Percentiles rank a stretch among this genome's conserved stretches.
phyloP scores from a whole-genome alignment of 2,113 vertebrate genomes.

The Melozone crissalis region DNA sequence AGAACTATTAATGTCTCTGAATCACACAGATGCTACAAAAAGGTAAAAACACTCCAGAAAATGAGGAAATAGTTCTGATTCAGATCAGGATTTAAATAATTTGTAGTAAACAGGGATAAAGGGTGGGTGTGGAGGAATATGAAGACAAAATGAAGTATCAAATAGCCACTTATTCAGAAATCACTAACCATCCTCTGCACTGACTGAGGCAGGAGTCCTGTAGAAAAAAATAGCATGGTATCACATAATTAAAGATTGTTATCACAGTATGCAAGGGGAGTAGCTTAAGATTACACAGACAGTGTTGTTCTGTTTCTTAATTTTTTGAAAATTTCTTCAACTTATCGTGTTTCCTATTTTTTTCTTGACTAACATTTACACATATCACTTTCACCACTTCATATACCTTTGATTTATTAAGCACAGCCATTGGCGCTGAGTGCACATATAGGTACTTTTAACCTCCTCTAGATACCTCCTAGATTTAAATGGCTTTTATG shows the following conservation, averaged over 20 bases:
- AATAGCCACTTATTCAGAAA: slow-evolving; percentile 51
- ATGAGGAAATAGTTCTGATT: slow-evolving; percentile 3
- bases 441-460: neutral
- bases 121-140: neutral
- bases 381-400: neutral
- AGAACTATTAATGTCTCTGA: neutral
- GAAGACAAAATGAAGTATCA: slow-evolving; percentile 38
- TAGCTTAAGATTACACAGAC: neutral
- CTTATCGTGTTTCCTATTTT: neutral
- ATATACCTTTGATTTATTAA: neutral
- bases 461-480: neutral
- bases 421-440: neutral
- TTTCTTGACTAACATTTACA: neutral
- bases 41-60: slow-evolving; percentile 48
- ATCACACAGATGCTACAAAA: slow-evolving; percentile 43
- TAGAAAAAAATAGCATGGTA: slow-evolving; percentile 59
- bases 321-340: neutral
- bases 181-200: slow-evolving; percentile 62
- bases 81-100: neutral
- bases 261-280: neutral
- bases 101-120: slow-evolving; percentile 4
- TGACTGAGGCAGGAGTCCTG: slow-evolving; percentile 53
- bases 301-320: neutral
- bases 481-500: too few relatives aligned
- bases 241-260: slow-evolving; percentile 58